phyloP scores from a whole-genome alignment of 2,888 invertebrate genomes.

The Ommatoiulus sabulosus region DNA sequence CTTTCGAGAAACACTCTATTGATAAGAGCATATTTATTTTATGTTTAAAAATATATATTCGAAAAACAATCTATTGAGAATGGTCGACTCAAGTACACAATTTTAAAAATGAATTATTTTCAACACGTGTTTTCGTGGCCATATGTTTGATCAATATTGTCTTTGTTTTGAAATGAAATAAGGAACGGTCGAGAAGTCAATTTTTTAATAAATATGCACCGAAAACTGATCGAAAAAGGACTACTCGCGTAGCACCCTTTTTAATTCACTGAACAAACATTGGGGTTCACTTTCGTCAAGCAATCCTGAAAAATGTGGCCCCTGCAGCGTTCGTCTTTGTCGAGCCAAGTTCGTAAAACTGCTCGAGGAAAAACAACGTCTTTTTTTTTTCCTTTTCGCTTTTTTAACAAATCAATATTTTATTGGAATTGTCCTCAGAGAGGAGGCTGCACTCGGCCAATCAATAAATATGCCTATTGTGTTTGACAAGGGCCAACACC shows the following conservation, averaged over 20 bases:
- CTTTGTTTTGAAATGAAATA: too few species aligned
- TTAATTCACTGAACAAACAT: slow-evolving; percentile 40
- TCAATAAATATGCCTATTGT: slow-evolving; percentile 43
- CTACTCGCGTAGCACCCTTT: background rate
- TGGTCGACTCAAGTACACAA: too few species aligned
- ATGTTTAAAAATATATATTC: too few species aligned
- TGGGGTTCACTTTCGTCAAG: background rate
- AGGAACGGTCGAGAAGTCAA: background rate
- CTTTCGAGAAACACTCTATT: too few species aligned
- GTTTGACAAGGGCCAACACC: slow-evolving; percentile 30
- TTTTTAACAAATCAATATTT: slow-evolving; percentile 42
- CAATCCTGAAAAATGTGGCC: background rate
- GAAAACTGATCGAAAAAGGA: background rate
- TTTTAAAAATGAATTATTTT: too few species aligned
- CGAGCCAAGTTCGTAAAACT: slow-evolving; percentile 9
- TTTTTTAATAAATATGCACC: background rate
- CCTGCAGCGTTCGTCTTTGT: background rate
- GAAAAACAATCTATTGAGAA: too few species aligned
- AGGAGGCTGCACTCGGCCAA: slow-evolving; percentile 35
- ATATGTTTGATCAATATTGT: too few species aligned
- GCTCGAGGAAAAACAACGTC: slow-evolving; percentile 5
- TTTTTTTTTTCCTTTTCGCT: background rate
- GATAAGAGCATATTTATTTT: too few species aligned
- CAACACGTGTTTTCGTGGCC: too few species aligned
- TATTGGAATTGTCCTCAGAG: slow-evolving; percentile 40